Conservation (phyloP, 2,888 invertebrate species). For the Ichneumoninae sp. region DNA sequence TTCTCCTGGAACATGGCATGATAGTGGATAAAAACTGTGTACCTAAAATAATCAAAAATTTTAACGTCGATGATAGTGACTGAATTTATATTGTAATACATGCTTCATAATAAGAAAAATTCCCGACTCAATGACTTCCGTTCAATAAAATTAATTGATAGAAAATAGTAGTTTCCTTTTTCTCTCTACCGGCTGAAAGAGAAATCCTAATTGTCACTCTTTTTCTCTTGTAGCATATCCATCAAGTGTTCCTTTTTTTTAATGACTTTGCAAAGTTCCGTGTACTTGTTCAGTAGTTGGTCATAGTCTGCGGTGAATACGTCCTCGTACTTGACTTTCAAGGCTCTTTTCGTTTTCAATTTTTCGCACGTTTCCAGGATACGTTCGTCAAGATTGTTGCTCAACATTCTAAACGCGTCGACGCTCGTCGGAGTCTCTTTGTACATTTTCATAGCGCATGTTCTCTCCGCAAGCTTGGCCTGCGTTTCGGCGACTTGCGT, state of each 20-base stretch:
- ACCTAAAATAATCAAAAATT: conserved; percentile 84
- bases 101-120: neutral
- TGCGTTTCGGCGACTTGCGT: conserved; percentile 79
- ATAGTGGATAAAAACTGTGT: conserved; percentile 89
- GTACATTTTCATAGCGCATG: conserved; percentile 83
- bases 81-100: conserved; percentile 27
- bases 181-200: neutral
- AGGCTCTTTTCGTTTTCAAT: conserved; percentile 79
- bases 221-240: conserved; percentile 62
- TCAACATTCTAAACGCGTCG: conserved; percentile 82
- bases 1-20: conserved; percentile 94
- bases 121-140: neutral
- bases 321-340: conserved; percentile 82
- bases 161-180: neutral
- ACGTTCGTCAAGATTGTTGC: conserved; percentile 81
- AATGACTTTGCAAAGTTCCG: conserved; percentile 81
- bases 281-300: conserved; percentile 82
- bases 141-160: neutral
- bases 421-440: conserved; percentile 83
- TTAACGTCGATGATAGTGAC: conserved; percentile 82
- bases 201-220: neutral
- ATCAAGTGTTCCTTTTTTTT: conserved; percentile 82
- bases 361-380: conserved; percentile 79
- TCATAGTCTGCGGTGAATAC: conserved; percentile 84
- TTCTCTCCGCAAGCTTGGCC: conserved; percentile 80